Conservation (phyloP, 1,140 invertebrate genomes). For the Lamellibrachia luymesi region DNA sequence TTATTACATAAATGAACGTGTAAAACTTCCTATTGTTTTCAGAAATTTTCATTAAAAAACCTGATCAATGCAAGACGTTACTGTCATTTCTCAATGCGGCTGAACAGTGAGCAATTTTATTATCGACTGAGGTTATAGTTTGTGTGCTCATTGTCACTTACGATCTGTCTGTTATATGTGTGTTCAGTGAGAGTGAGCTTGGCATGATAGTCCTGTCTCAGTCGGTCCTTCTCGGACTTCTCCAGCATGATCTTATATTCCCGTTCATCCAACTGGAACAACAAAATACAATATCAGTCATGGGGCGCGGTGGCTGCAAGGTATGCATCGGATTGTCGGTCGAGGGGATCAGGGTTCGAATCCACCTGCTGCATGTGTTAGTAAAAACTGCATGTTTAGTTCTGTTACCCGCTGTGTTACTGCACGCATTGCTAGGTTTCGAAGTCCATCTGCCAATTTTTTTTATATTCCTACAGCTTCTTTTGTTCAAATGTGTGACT, state of each 20-base stretch:
- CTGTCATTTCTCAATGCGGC: too few species aligned
- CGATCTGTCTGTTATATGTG: conserved; percentile 32
- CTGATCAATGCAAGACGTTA: too few species aligned
- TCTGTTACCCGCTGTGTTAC: not conserved
- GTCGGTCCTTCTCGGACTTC: conserved; percentile 47
- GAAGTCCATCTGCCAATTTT: not conserved
- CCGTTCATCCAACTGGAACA: conserved; percentile 52
- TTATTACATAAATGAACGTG: too few species aligned
- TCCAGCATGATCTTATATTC: conserved; percentile 47
- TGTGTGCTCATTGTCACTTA: not conserved
- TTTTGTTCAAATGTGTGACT: too few species aligned
- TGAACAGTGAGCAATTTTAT: too few species aligned
- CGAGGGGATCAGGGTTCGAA: not conserved
- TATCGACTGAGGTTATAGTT: not conserved
- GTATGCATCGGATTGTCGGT: not conserved
- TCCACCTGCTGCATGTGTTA: not conserved
- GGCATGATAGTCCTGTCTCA: conserved; percentile 44
- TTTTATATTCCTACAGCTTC: not conserved
- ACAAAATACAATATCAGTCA: conserved; percentile 5
- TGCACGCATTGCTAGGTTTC: not conserved
- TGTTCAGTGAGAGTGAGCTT: conserved; percentile 48
- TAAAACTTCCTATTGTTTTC: too few species aligned
- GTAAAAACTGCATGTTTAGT: not conserved
- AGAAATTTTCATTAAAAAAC: too few species aligned
- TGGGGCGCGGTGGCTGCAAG: not conserved